Evolutionary conservation across 2,797 vertebrate genomes (phyloP), one percentile per base, ranked within the genome.

Genomic region (Lacerta bilineata): DNA sequence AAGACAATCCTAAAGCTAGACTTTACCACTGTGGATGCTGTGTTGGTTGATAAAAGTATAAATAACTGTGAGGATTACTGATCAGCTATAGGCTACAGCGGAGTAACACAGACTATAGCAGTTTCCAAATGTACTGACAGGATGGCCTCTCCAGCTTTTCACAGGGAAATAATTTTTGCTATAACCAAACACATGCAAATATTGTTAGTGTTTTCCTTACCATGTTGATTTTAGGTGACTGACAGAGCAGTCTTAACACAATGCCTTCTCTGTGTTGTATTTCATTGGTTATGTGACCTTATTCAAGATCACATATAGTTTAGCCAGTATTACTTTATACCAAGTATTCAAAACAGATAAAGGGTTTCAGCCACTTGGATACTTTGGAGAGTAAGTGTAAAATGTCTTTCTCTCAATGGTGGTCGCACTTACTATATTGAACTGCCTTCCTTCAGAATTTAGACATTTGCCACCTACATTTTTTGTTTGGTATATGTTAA

Each of bases 31-130:
- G 3, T 72, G 33, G 80, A 27, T 39, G 0, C 41, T 5, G 1
- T 80, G 0, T 91, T 66, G 1, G 0, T 90, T 66, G 1, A 68
- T 68, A 20, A 74, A 74, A 87, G 84, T 71, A 82, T 91, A 64
- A 64, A 64, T 64, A 43, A 39, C 36, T 83, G 74, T 69, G 13
- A 46, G 36, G 29, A 39, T 20, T 55, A 41, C 20, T 33, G 8
- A 25, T 55, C 8, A 29, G 4, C 33, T n/a, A 20, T 36, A 33
- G 20, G 29, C 33, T 80, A 23, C 23, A 61, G 71, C 55, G 7
- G 59, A 80, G 29, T 68, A 39, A 59, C 25, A 39, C 69, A 25
- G 61, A 8, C 43, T 87, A 17, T 5, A 76, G 36, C 72, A 87
- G 43, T 46, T 39, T 89, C 77, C 46, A 25, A 66, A 78, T 61